Base-by-base conservation (phyloP, 2,888 invertebrate species). In the Rotaria macrura region DNA sequence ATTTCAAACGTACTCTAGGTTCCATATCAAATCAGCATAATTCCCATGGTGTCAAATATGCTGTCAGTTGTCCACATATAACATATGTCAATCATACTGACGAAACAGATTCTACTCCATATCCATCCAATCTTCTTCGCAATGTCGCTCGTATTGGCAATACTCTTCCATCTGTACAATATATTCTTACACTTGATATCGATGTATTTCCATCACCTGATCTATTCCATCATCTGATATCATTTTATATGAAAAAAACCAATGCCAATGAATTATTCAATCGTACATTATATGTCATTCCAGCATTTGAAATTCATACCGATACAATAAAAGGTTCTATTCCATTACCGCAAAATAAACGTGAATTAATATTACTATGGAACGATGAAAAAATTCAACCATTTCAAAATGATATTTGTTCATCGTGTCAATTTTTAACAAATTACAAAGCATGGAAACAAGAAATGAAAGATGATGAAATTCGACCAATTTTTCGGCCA, bases 301-400 rank as follows among this genome's bases (percentile, higher is more conserved):
- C 79, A 25, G 43, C n/a, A 4, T 79, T 79, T 43, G 79, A 79
- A 79, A 79, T 79, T 43, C 79, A 79, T 79, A 43, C 79, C 25
- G 43, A 79, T 79, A 65, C 65, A 65, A 79, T 79, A 40, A 43
- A 43, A 79, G 25, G 43, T 43, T 43, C 43, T 5, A 40, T 43
- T 43, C 43, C 43, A n/a, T 79, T 79, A 79, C 79, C 79, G n/a
- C 79, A 79, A 43, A 79, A 79, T 79, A 79, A 79, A 43, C 79
- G 43, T 43, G 79, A 79, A 79, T 43, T 79, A 43, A 40, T 43
- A 17, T n/a, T 79, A 43, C 20, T 43, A 43, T 79, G 79, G 79
- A 79, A 79, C 34, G 79, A 79, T 79, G 23, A 79, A 43, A 40
- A 79, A 43, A 79, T 79, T 79, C 79, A 79, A 43, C 79, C 79